Evolutionary conservation across 2,888 invertebrate genomes (phyloP).

Genomic region (Ellobium chinense): DNA sequence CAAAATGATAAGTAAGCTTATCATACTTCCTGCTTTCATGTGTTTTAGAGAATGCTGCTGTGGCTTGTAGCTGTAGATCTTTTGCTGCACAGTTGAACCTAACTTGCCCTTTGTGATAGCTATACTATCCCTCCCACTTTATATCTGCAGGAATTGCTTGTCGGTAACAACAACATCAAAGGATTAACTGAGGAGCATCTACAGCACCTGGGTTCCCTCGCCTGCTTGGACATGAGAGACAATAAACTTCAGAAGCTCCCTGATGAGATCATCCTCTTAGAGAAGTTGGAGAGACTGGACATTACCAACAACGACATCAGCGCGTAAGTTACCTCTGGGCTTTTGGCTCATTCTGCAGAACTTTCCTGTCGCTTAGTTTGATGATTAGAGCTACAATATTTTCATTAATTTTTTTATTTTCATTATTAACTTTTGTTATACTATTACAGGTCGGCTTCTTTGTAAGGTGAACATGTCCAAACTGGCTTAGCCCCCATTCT

Average conservation of each 20-base stretch:
- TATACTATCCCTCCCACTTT: no score
- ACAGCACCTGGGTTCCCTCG: conserved; percentile 66
- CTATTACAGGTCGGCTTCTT: no score
- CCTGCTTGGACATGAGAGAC: conserved; percentile 86
- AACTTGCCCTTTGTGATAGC: no score
- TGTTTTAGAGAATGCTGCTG: no score
- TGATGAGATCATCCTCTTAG: conserved; percentile 87
- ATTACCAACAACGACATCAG: conserved; percentile 88
- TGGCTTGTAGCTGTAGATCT: no score
- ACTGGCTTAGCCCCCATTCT: no score
- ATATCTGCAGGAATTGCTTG: conserved; percentile 87
- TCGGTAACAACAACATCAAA: conserved; percentile 90
- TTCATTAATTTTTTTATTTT: not conserved
- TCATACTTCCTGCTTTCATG: no score
- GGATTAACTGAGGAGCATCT: conserved; percentile 84
- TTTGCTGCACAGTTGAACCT: no score
- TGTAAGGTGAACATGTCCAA: no score
- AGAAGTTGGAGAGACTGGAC: conserved; percentile 89
- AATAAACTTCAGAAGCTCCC: conserved; percentile 89
- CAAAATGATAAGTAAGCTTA: no score
- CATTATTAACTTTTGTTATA: no score
- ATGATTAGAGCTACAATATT: not conserved
- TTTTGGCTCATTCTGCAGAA: not conserved
- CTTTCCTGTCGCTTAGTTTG: not conserved
- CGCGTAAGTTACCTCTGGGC: conserved; percentile 77